Base-by-base conservation (phyloP, 2,888 invertebrate genomes). In the Acronicta leporina region DNA sequence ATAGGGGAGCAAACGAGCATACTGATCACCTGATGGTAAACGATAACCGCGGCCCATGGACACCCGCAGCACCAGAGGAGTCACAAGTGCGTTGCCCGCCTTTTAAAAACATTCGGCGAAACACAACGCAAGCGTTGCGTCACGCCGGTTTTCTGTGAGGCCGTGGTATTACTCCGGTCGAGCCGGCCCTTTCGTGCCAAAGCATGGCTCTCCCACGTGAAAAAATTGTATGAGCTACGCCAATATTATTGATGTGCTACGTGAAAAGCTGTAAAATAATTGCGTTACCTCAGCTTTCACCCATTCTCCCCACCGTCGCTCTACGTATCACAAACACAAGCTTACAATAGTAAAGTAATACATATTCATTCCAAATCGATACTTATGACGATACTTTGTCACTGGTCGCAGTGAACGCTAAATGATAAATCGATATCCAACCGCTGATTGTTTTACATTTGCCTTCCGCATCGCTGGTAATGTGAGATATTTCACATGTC, bases 401-500 rank as follows among this genome's bases (percentile, higher is more conserved):
- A 43, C 16, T 40, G 15, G 45, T 30, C 43, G 46, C 68, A 52
- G 62, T 38, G 51, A 48, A 48, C 44, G 15, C n/a, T 63, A 59
- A 48, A 64, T 51, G 64, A 49, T 8, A 59, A n/a, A 59, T 69
- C 70, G 33, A 64, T 68, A 69, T 48, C 20, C 16, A 50, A 47
- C 35, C 49, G 40, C 44, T 14, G 9, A 48, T 67, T 52, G 25
- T 48, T 49, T 51, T 47, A 41, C 15, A 47, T 46, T 51, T 67
- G 16, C 38, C 48, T 51, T 48, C 41, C 27, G n/a, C 8, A 0
- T 38, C 15, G 27, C 9, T 46, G 41, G 11, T 33, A 43, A 35
- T 43, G 25, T 35, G 35, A 13, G 35, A 35, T 35, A 35, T 35
- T 35, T 35, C 13, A 35, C 13, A 13, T 35, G 35, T 35, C 13